Conservation (phyloP, 2,888 invertebrate genomes). For the Ectobius pallidus region DNA sequence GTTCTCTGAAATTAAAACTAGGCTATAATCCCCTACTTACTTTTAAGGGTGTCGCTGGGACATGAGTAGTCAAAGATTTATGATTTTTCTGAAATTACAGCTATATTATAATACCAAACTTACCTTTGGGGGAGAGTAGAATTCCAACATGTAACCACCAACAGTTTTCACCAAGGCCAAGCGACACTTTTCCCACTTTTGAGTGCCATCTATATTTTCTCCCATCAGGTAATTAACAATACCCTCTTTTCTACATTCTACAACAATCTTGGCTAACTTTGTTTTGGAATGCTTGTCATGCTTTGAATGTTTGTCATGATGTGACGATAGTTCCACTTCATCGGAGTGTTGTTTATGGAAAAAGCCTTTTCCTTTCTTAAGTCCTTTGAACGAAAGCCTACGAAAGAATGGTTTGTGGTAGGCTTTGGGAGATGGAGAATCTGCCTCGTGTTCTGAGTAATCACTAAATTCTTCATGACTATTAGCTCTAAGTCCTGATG, state of each 20-base stretch:
- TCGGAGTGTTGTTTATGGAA: conserved; percentile 93
- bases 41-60: no score
- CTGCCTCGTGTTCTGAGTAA: conserved; percentile 69
- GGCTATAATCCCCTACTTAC: no score
- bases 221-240: conserved; percentile 91
- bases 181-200: conserved; percentile 94
- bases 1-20: no score
- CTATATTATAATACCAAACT: no score
- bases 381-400: conserved; percentile 86
- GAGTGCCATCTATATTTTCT: conserved; percentile 86
- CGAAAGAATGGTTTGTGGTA: conserved; percentile 84
- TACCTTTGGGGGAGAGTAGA: conserved; percentile 93
- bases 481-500: conserved; percentile 41
- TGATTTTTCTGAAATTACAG: no score
- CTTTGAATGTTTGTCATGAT: conserved; percentile 49
- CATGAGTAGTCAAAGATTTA: no score
- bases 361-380: conserved; percentile 80
- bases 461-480: conserved; percentile 58
- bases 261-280: conserved; percentile 88
- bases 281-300: conserved; percentile 78
- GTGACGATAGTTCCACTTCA: conserved; percentile 72
- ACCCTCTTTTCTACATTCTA: conserved; percentile 93
- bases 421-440: conserved; percentile 79
- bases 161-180: conserved; percentile 90
- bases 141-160: conserved; percentile 94